These are phyloP conservation scores for Trissolcus brochymenae DNA, from an alignment of 2,888 invertebrate species.

Conservation along the genomic window DNA sequence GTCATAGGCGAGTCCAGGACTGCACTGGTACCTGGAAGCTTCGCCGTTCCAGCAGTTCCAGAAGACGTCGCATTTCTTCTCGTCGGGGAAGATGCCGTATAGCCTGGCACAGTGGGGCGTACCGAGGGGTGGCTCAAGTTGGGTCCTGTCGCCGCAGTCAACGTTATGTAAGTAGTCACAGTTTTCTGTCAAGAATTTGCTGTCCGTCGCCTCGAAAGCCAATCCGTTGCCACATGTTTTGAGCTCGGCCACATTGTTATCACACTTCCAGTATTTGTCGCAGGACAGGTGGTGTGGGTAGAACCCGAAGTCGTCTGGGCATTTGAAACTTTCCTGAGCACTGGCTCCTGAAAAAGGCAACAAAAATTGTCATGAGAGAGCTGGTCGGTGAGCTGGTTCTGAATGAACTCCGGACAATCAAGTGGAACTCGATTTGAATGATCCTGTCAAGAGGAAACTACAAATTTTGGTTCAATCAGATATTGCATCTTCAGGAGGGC, in stretches of 20 bases:
- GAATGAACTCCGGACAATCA: too few relatives aligned
- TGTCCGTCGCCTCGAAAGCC: conserved; percentile 92
- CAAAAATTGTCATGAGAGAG: too few relatives aligned
- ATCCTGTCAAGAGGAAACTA: background rate
- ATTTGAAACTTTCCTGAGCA: conserved; percentile 91
- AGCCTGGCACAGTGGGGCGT: conserved; percentile 90
- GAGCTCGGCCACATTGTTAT: conserved; percentile 90
- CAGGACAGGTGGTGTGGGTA: conserved; percentile 93
- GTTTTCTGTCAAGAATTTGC: conserved; percentile 94
- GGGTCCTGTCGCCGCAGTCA: conserved; percentile 91
- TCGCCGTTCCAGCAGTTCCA: conserved; percentile 99
- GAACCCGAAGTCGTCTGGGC: conserved; percentile 95
- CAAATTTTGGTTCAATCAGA: too few relatives aligned
- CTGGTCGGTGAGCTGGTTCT: too few relatives aligned
- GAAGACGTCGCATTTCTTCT: conserved; percentile 92
- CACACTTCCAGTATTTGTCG: conserved; percentile 97
- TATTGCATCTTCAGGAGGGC: too few relatives aligned
- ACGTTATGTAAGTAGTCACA: conserved; percentile 97
- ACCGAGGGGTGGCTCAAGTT: conserved; percentile 90
- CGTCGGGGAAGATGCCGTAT: conserved; percentile 95
- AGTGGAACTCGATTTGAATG: conserved; percentile 1
- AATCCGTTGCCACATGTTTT: conserved; percentile 96
- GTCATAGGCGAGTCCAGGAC: conserved; percentile 95
- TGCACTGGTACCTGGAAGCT: conserved; percentile 94
- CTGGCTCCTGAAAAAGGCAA: conserved; percentile 70